phyloP scores from a whole-genome alignment of 2,888 invertebrate genomes.

The Brachypterus glaber region DNA sequence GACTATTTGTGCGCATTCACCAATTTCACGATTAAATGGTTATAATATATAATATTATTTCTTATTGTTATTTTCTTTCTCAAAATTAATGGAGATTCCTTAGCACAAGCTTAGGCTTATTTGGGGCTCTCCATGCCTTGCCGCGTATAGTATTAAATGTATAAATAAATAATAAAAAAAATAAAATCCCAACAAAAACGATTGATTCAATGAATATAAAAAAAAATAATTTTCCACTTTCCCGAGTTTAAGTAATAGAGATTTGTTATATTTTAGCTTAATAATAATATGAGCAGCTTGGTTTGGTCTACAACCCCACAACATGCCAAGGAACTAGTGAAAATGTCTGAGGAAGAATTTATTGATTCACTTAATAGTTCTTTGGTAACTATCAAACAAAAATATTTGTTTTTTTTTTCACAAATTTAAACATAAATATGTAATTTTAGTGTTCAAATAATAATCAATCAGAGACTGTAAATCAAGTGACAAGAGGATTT shows the following conservation, averaged over 20 bases:
- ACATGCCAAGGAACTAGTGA: conserved; percentile 64
- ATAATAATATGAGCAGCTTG: conserved; percentile 69
- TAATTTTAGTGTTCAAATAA: conserved; percentile 50
- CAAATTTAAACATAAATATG: conserved; percentile 1
- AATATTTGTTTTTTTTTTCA: conserved; percentile 8
- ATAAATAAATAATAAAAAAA: too few relatives aligned
- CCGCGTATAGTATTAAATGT: too few relatives aligned
- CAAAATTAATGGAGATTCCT: too few relatives aligned
- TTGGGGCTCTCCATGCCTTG: too few relatives aligned
- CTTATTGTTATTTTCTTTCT: too few relatives aligned
- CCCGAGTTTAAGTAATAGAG: background rate
- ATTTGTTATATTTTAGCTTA: conserved; percentile 45
- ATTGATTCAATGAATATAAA: too few relatives aligned
- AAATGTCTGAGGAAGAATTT: conserved; percentile 67
- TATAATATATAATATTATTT: too few relatives aligned
- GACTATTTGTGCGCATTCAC: too few relatives aligned
- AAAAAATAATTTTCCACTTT: too few relatives aligned
- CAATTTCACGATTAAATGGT: too few relatives aligned
- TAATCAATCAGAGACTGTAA: conserved; percentile 46
- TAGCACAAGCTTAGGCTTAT: too few relatives aligned
- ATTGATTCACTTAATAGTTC: conserved; percentile 82
- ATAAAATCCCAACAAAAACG: too few relatives aligned
- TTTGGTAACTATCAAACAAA: conserved; percentile 49
- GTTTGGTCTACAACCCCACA: conserved; percentile 82
- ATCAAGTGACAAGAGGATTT: conserved; percentile 47